These are phyloP conservation scores for Tadarida brasiliensis DNA, from an alignment of 2,797 vertebrate genomes.

Conservation along the genomic window DNA sequence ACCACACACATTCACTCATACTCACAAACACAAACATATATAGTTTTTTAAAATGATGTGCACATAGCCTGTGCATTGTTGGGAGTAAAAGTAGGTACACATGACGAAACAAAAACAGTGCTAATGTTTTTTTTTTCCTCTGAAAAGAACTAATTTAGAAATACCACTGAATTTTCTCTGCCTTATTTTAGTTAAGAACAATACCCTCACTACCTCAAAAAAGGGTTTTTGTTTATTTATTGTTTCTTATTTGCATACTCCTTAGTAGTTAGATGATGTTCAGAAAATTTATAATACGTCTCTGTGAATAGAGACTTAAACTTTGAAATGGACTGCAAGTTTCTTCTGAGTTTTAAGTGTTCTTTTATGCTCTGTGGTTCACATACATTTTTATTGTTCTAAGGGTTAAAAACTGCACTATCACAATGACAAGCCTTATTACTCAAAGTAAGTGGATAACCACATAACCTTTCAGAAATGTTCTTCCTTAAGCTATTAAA, in stretches of 20 bases:
- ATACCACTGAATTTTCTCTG: conserved; percentile 43
- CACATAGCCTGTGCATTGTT: neutral
- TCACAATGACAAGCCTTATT: conserved; percentile 91
- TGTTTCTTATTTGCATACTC: conserved; percentile 51
- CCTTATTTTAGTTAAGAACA: conserved; percentile 48
- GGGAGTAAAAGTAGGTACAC: conserved; percentile 67
- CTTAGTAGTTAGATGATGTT: conserved; percentile 78
- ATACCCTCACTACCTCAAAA: conserved; percentile 44
- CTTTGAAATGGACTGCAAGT: conserved; percentile 80
- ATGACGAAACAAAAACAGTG: conserved; percentile 54
- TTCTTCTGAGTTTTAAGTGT: conserved; percentile 84
- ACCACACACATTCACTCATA: neutral
- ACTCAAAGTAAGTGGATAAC: conserved; percentile 93
- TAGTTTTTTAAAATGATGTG: neutral
- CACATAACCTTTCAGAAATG: conserved; percentile 92
- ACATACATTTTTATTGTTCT: conserved; percentile 89
- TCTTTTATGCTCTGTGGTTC: conserved; percentile 66
- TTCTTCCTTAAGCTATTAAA: conserved; percentile 94
- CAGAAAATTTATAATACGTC: conserved; percentile 73
- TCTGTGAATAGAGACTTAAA: conserved; percentile 70
- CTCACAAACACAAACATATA: neutral
- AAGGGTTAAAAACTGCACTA: conserved; percentile 89
- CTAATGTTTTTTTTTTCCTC: conserved; percentile 3
- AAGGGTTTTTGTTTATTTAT: conserved; percentile 38
- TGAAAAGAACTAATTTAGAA: conserved; percentile 53